Conservation (phyloP, 2,797 vertebrate species). For the Meda fulgida region DNA sequence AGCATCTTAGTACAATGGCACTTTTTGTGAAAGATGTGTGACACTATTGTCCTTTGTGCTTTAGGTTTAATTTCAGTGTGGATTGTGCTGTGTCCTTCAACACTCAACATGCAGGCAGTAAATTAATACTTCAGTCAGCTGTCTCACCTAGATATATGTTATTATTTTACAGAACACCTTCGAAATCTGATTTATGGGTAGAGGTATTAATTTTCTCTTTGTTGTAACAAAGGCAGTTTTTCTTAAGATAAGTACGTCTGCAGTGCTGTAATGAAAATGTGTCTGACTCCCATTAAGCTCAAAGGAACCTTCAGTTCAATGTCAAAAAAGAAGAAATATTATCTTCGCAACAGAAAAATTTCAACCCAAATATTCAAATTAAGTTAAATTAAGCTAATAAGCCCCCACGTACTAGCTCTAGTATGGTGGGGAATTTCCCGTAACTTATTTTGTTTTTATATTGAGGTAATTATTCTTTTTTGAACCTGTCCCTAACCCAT, state of each 20-base stretch:
- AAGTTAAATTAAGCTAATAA: constrained; percentile 70
- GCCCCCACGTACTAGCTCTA: constrained; percentile 50
- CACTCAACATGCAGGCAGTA: neutral
- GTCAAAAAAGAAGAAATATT: constrained; percentile 70
- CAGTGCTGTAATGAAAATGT: constrained; percentile 83
- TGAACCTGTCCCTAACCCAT: neutral
- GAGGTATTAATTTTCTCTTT: constrained; percentile 54
- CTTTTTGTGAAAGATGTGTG: neutral
- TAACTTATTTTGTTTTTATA: neutral
- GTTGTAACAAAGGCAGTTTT: constrained; percentile 54
- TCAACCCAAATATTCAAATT: constrained; percentile 72
- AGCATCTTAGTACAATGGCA: neutral
- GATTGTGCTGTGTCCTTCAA: constrained; percentile 8
- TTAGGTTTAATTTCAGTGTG: constrained; percentile 2
- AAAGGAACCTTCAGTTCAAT: constrained; percentile 77
- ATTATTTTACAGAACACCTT: constrained; percentile 71
- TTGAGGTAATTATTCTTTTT: neutral
- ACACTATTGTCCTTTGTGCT: constrained; percentile 17
- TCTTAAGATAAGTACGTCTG: constrained; percentile 67
- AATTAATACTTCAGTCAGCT: constrained; percentile 39
- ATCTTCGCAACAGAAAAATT: constrained; percentile 66
- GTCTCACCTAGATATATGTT: constrained; percentile 59
- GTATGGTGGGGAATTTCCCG: neutral
- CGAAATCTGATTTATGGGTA: constrained; percentile 61
- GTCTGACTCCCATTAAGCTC: constrained; percentile 70